These are phyloP conservation scores for Macropus fuliginosus DNA, from an alignment of 2,797 vertebrate genomes.

Conservation along the genomic window DNA sequence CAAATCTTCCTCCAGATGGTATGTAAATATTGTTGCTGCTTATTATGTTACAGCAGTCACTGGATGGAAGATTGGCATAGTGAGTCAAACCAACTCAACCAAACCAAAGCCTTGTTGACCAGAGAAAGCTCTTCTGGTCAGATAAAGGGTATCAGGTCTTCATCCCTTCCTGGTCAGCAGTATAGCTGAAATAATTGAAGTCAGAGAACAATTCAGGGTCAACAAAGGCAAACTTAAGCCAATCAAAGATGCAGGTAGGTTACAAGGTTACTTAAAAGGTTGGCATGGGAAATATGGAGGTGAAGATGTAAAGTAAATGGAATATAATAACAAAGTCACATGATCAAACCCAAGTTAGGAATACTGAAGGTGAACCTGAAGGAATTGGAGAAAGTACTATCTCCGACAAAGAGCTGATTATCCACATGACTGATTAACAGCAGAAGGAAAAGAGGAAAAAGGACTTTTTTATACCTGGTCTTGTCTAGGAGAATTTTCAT, in stretches of 20 bases:
- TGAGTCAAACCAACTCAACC: not conserved
- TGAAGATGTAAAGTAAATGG: not conserved
- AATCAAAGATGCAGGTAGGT: not conserved
- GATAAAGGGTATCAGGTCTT: rapidly evolving
- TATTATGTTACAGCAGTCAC: not conserved
- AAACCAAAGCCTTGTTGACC: not conserved
- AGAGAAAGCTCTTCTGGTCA: not conserved
- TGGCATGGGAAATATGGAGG: not conserved
- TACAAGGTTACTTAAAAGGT: not conserved
- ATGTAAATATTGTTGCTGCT: not conserved
- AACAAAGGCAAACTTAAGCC: not conserved
- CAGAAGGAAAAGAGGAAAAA: not conserved
- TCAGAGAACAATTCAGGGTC: not conserved
- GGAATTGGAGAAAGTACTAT: not conserved
- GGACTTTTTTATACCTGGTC: not conserved
- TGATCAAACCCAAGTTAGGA: not conserved
- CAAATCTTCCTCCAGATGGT: not conserved
- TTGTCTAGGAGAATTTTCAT: not conserved
- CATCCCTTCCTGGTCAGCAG: not conserved
- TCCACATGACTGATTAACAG: not conserved
- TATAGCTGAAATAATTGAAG: not conserved
- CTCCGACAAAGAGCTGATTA: not conserved
- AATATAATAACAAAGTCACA: not conserved
- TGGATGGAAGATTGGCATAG: not conserved
- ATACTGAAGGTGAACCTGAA: not conserved